Conservation (phyloP, 2,888 invertebrate genomes). For the Argynnis bischoffii region DNA sequence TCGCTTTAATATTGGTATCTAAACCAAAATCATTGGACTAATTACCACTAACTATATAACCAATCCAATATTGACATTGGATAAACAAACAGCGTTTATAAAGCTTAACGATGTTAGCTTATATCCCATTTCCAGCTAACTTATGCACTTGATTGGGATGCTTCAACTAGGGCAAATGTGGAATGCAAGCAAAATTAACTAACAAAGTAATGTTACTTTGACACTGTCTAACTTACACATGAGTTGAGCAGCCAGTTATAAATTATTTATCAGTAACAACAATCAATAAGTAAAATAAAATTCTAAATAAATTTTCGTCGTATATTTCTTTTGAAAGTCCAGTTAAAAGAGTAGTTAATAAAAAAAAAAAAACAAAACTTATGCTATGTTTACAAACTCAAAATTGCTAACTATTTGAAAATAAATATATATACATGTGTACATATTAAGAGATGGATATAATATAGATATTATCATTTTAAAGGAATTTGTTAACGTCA, state of each 20-base stretch:
- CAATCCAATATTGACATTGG: constrained; percentile 13
- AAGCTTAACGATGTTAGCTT: constrained; percentile 20
- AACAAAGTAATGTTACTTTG: constrained; percentile 1
- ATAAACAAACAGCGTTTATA: constrained; percentile 12
- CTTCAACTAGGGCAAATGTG: constrained; percentile 2
- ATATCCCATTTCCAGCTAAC: constrained; percentile 5
- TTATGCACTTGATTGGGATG: constrained; percentile 18
- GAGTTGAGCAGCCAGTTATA: neutral
- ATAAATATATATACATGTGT: too few relatives aligned
- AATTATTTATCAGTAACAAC: too few relatives aligned
- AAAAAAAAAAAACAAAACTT: too few relatives aligned
- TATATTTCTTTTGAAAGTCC: too few relatives aligned
- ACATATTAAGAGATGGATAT: too few relatives aligned
- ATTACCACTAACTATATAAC: constrained; percentile 10
- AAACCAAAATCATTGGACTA: constrained; percentile 2
- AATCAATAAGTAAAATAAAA: too few relatives aligned
- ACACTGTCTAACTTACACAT: constrained; percentile 3
- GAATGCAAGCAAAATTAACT: constrained; percentile 3
- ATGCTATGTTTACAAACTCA: too few relatives aligned
- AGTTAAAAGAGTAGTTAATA: too few relatives aligned
- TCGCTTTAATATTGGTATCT: neutral
- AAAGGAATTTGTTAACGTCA: too few relatives aligned
- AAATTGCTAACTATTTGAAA: too few relatives aligned
- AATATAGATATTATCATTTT: too few relatives aligned
- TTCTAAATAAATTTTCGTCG: too few relatives aligned